Base-by-base conservation (phyloP, 2,113 vertebrate genomes). In the Apodemus sylvaticus region DNA sequence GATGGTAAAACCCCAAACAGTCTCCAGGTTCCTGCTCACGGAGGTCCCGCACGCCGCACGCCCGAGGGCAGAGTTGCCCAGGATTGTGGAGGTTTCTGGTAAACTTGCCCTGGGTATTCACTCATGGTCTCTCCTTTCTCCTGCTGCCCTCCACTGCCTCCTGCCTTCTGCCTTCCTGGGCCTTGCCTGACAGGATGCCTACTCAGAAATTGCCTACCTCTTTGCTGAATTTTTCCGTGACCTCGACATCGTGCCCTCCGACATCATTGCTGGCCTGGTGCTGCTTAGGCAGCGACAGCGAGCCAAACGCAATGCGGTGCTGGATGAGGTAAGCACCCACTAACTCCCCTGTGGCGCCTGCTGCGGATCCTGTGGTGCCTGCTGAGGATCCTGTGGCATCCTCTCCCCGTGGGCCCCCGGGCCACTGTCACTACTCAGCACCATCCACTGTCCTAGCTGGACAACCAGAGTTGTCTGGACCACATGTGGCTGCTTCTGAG, bases 181-280 rank as follows among this genome's bases (percentile, higher is more conserved):
- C 97, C 98, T 93, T 60, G 3, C 98, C 91, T 66, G 4, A 68
- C 34, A 99, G 99, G 99, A 99, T 2, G 99, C 99, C 22, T 99
- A 99, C 98, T 99, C 99, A 0, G 99, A 99, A 98, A 99, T 99
- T n/a, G 99, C 99, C 95, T 99, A 99, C 98, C 99, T 99, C 97
- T 99, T 99, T 36, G 99, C 99, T 0, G 99, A 99, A 97, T 99
- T 99, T 95, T 99, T 99, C 98, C 99, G 99, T 96, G 99, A 99
- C 98, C 99, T 99, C 93, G 99, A 99, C 98, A 99, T 99, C 13
- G 99, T 99, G 83, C 99, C 99, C 0, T 99, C 99, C 1, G 99
- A 99, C 98, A 99, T 99, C 98, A 99, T 99, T 2, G 99, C 99
- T 0, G 99, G 99, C 42, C 98, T 99, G 96, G 99, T 99, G 26